These are phyloP conservation scores for Athripsodes cinereus DNA, from an alignment of 2,888 invertebrate species.

Conservation along the genomic window DNA sequence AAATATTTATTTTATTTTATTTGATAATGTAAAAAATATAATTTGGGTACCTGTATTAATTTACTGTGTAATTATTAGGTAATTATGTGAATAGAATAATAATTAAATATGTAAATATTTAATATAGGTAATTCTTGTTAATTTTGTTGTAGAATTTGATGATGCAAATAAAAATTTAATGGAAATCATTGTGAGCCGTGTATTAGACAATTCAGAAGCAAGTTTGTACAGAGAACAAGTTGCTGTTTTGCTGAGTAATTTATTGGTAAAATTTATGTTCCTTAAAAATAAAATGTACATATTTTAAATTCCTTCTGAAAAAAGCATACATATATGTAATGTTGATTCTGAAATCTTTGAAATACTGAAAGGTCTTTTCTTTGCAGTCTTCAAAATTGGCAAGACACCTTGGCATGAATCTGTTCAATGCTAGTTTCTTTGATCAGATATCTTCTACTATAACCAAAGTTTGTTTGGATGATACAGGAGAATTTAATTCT, in stretches of 20 bases:
- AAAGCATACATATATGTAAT: too few species aligned
- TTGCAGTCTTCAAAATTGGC: conserved; percentile 10
- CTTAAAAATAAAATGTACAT: too few species aligned
- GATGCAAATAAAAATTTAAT: conserved; percentile 36
- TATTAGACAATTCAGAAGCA: conserved; percentile 46
- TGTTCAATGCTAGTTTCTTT: conserved; percentile 18
- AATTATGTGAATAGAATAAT: too few species aligned
- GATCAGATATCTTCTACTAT: conserved; percentile 15
- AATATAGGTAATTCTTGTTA: neutral
- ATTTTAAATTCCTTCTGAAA: too few species aligned
- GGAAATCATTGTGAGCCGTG: conserved; percentile 33
- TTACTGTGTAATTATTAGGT: too few species aligned
- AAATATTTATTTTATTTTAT: too few species aligned
- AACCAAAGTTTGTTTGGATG: conserved; percentile 27
- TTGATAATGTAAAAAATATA: too few species aligned
- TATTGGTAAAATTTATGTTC: conserved; percentile 29
- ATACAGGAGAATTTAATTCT: conserved; percentile 31
- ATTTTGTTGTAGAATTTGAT: conserved; percentile 33
- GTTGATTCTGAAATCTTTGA: too few species aligned
- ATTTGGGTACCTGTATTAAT: too few species aligned
- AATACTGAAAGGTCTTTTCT: conserved; percentile 6
- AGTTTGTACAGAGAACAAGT: conserved; percentile 51
- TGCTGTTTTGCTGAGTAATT: conserved; percentile 45
- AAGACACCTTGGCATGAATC: conserved; percentile 4
- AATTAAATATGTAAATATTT: neutral